These are phyloP conservation scores for Poeciliopsis turrubarensis DNA, from an alignment of 2,113 vertebrate species.

Conservation along the genomic window DNA sequence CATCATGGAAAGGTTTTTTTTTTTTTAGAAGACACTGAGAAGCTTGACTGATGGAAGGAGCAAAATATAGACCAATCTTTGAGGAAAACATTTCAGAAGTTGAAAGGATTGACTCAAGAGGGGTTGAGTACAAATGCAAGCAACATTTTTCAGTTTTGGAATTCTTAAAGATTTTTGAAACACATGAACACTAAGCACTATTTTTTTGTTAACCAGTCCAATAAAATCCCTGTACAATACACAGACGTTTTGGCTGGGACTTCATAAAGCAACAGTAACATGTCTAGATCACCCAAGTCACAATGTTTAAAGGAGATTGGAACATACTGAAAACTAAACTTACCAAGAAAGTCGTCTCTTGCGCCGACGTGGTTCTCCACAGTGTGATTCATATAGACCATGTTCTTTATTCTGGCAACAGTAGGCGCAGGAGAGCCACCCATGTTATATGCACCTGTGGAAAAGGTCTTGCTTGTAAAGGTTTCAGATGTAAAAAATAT, in stretches of 20 bases:
- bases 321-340: conserved; percentile 3
- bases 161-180: too few relatives aligned
- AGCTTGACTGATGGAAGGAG: too few relatives aligned
- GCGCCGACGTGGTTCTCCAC: rapidly evolving
- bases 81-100: too few relatives aligned
- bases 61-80: too few relatives aligned
- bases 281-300: not conserved
- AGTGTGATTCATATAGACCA: conserved; percentile 40
- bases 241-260: not conserved
- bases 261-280: not conserved
- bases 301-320: not conserved
- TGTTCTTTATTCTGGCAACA: conserved; percentile 65
- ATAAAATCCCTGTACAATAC: too few relatives aligned
- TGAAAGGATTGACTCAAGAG: not conserved
- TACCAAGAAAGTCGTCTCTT: conserved; percentile 70
- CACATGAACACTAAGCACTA: too few relatives aligned
- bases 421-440: conserved; percentile 54
- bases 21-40: too few relatives aligned
- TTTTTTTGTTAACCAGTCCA: too few relatives aligned
- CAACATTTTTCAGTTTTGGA: too few relatives aligned
- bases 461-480: not conserved
- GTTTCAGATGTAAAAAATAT: too few relatives aligned
- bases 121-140: too few relatives aligned
- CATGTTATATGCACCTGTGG: conserved; percentile 76
- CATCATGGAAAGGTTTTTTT: too few relatives aligned